phyloP scores from a whole-genome alignment of 2,113 vertebrate species.

The Melozone crissalis region DNA sequence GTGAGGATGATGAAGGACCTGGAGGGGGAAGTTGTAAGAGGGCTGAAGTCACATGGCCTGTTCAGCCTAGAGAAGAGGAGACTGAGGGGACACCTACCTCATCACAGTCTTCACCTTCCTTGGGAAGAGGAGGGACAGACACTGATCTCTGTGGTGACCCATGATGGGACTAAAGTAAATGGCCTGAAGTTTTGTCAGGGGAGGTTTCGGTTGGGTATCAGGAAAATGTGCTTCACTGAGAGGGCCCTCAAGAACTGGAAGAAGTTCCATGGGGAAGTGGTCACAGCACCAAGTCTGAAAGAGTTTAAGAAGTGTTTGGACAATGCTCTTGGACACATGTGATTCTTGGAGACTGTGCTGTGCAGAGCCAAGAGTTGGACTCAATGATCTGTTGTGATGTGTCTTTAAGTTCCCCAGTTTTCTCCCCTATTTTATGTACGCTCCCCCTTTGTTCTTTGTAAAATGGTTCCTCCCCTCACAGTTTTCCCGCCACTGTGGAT shows the following conservation, averaged over 20 bases:
- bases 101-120: no score
- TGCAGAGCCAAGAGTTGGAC: background rate
- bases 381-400: no score
- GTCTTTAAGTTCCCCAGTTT: no score
- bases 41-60: no score
- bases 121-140: no score
- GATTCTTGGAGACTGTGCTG: background rate
- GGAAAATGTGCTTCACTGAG: background rate
- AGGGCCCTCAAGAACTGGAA: no score
- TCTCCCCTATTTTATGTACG: no score
- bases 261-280: background rate
- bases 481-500: no score
- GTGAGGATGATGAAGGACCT: background rate
- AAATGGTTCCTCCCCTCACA: no score
- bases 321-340: no score
- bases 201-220: accelerated
- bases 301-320: background rate
- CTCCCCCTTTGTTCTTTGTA: no score
- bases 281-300: background rate
- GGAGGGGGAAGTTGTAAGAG: accelerated
- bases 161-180: background rate
- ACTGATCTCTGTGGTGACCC: background rate
- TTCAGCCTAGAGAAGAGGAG: background rate
- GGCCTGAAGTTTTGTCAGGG: background rate
- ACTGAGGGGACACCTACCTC: no score